A percentile compares a stretch with the other conserved stretches of the same genome.
phyloP scores from a whole-genome alignment of 2,888 invertebrate genomes.

The Carabus problematicus region DNA sequence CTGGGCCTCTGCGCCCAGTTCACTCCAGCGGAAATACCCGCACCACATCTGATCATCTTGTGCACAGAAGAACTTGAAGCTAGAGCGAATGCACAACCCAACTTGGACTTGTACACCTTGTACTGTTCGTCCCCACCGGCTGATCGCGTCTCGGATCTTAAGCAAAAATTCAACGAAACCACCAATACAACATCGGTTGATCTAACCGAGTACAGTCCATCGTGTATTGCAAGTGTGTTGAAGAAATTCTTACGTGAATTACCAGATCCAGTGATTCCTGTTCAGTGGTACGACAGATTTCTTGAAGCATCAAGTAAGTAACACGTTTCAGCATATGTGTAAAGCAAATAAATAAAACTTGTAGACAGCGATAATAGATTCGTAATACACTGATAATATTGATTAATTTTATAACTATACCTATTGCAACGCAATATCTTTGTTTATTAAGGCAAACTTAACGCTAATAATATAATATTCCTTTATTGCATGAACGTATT shows the following conservation, averaged over 20 bases:
- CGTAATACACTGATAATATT: no score
- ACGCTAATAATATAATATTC: no score
- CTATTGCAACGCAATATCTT: no score
- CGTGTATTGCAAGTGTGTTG: slow-evolving; percentile 67
- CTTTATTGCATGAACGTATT: no score
- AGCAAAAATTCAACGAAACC: slow-evolving; percentile 62
- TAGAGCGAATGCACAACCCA: slow-evolving; percentile 60
- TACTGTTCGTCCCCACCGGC: slow-evolving; percentile 69
- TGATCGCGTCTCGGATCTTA: slow-evolving; percentile 67
- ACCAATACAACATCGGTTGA: slow-evolving; percentile 55
- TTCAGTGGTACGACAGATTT: slow-evolving; percentile 75
- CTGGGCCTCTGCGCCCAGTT: slow-evolving; percentile 70
- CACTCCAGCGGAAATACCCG: slow-evolving; percentile 62
- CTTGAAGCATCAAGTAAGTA: slow-evolving; percentile 62
- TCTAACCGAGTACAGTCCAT: slow-evolving; percentile 61
- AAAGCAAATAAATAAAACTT: not conserved
- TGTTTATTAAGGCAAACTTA: no score
- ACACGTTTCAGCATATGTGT: not conserved
- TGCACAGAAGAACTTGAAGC: slow-evolving; percentile 70
- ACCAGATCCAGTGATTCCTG: slow-evolving; percentile 78
- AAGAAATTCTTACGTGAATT: slow-evolving; percentile 77
- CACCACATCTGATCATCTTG: slow-evolving; percentile 64
- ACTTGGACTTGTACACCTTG: slow-evolving; percentile 70
- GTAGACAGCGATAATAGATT: no score
- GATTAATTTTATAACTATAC: no score